Evolutionary conservation across 2,797 vertebrate species (phyloP).

Genomic region (Alcedo atthis): DNA sequence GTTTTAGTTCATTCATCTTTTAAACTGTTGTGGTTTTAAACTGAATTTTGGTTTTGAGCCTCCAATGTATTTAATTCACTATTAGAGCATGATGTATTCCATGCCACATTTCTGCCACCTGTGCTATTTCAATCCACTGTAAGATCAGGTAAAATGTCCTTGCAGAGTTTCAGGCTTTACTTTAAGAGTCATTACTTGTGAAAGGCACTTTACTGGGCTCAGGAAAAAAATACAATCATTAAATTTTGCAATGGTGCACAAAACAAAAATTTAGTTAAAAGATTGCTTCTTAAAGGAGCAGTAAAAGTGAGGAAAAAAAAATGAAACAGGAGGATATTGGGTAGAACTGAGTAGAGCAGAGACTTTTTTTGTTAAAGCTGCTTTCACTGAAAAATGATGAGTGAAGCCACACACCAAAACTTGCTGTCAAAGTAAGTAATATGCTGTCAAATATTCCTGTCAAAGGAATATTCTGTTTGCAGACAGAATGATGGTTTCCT

Average conservation of each 20-base stretch:
- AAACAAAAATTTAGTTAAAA: not conserved
- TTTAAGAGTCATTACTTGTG: not conserved
- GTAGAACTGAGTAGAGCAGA: not conserved
- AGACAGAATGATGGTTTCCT: not conserved
- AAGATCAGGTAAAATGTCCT: not conserved
- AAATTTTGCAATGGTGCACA: not conserved
- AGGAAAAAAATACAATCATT: not conserved
- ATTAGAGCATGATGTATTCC: not conserved
- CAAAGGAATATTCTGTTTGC: not conserved
- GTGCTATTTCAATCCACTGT: not conserved
- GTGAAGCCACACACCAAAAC: not conserved
- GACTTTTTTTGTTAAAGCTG: not conserved
- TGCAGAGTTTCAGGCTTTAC: not conserved
- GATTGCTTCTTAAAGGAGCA: not conserved
- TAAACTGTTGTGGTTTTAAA: not conserved
- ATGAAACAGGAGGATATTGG: not conserved
- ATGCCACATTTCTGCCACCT: not conserved
- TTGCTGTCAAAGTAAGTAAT: not conserved
- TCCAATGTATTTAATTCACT: not conserved
- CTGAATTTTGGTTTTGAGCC: not conserved
- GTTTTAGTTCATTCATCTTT: not conserved
- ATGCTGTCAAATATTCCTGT: no score
- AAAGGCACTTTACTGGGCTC: not conserved
- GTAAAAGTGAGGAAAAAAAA: not conserved
- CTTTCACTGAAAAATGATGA: not conserved